Evolutionary conservation across 1,140 invertebrate genomes (phyloP), one percentile per base, ranked within the genome.

Genomic region (Brachionus rotundiformis): DNA sequence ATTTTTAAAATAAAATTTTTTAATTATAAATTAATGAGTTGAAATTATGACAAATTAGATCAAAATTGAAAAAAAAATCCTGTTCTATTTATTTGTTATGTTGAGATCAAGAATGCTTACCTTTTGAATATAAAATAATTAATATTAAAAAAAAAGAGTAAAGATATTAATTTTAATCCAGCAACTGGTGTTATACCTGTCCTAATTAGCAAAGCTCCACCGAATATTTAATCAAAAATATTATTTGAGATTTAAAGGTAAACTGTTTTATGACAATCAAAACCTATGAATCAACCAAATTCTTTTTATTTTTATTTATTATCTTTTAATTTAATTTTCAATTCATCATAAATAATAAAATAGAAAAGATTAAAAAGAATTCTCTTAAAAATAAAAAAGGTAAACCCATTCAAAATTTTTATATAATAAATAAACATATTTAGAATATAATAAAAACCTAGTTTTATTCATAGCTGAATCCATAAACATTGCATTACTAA

Each of bases 221-320:
- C 47, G 47, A 54, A 54, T 54, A 54, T 54, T 54, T 54, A 54
- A 54, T n/a, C 47, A 54, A 54, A 54, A 54, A 54, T 54, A 23
- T n/a, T n/a, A n/a, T 54, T 54, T 54, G 47, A 4, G 47, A 54
- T 54, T 54, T 54, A 54, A 54, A 54, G 47, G 47, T 54, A 54
- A 54, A 19, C 47, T 54, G 47, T 54, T 54, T 54, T 54, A 54
- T 54, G 47, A 54, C 47, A 23, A 54, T 54, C 47, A 54, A 54
- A 54, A 54, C 2, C 47, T 25, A 54, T 54, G 19, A 54, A 54
- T 54, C 47, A 54, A 54, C 36, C 19, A 54, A 54, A 16, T 54
- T 49, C 16, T 49, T 49, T 19, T 49, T 1, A 19, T 54, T 54
- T 54, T 54, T 49, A 16, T 49, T 54, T 5, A 54, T 54, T 54